phyloP scores from a whole-genome alignment of 2,888 invertebrate species.

The Eristalis intricaria region DNA sequence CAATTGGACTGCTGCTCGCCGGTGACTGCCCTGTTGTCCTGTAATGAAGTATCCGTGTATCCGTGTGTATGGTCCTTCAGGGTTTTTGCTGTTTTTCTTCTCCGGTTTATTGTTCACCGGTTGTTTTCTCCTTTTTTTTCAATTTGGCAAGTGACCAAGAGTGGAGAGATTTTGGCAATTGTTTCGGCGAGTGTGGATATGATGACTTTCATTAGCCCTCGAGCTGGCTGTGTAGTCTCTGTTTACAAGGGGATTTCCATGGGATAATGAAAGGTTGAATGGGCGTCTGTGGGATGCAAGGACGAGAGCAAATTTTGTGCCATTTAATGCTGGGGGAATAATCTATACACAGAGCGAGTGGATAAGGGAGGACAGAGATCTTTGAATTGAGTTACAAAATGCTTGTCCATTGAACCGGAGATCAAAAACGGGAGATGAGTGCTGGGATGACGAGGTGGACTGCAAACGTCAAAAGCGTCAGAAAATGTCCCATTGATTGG shows the following conservation, averaged over 20 bases:
- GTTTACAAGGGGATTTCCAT: constrained; percentile 18
- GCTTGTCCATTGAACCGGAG: background rate
- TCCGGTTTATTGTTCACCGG: background rate
- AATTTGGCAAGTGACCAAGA: constrained; percentile 55
- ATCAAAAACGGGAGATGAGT: background rate
- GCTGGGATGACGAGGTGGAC: background rate
- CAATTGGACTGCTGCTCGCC: constrained; percentile 19
- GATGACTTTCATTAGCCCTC: constrained; percentile 30
- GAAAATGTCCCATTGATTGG: background rate
- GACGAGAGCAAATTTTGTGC: background rate
- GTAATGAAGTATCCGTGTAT: constrained; percentile 13
- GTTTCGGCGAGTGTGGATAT: constrained; percentile 11
- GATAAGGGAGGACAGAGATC: background rate
- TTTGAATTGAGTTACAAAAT: background rate
- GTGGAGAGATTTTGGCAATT: constrained; percentile 27
- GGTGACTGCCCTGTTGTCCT: background rate
- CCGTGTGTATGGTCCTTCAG: constrained; percentile 1
- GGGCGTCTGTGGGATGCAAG: background rate
- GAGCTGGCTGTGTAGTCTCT: background rate
- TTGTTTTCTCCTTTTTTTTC: background rate
- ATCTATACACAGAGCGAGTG: background rate
- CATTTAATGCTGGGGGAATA: background rate
- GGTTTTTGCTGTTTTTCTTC: background rate
- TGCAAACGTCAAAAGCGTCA: background rate
- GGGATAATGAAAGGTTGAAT: constrained; percentile 20